Conservation (phyloP, 1,140 invertebrate genomes). For the Aphelenchoides fujianensis region DNA sequence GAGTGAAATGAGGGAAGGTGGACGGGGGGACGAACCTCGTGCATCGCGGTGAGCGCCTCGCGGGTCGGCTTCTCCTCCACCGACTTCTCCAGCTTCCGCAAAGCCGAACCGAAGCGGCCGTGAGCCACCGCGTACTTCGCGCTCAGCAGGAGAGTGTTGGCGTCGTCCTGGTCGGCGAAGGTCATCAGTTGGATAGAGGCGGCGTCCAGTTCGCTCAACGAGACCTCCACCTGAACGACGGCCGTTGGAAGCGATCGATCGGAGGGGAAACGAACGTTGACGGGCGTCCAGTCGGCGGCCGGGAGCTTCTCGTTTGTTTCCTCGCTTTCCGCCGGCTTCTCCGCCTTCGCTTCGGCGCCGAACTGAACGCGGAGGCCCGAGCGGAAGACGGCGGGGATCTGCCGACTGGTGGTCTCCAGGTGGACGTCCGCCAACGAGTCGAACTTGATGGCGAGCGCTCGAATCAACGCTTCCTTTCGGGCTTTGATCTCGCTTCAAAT, state of each 20-base stretch:
- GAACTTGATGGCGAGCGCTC: slow-evolving; percentile 31
- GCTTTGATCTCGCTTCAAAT: slow-evolving; percentile 43
- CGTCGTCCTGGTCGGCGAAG: not conserved
- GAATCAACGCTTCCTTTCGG: slow-evolving; percentile 38
- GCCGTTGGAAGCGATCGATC: too few species aligned
- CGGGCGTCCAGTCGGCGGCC: too few species aligned
- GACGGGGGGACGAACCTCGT: not conserved
- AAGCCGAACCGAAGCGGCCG: slow-evolving; percentile 75
- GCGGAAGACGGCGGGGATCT: slow-evolving; percentile 34
- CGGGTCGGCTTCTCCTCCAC: slow-evolving; percentile 69
- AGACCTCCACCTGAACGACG: slow-evolving; percentile 1
- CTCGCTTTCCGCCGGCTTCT: not conserved
- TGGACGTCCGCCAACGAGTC: slow-evolving; percentile 36
- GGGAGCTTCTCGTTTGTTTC: too few species aligned
- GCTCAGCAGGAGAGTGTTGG: slow-evolving; percentile 69
- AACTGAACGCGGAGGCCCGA: slow-evolving; percentile 24
- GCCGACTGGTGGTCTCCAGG: slow-evolving; percentile 31
- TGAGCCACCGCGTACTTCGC: slow-evolving; percentile 77
- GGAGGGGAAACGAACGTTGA: too few species aligned
- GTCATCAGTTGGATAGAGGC: not conserved
- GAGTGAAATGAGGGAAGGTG: not conserved
- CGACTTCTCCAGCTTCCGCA: slow-evolving; percentile 74
- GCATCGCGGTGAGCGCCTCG: slow-evolving; percentile 10
- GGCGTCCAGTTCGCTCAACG: not conserved
- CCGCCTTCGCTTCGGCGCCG: not conserved